Evolutionary conservation across 2,888 invertebrate species (phyloP).

Genomic region (Plusia festucae): DNA sequence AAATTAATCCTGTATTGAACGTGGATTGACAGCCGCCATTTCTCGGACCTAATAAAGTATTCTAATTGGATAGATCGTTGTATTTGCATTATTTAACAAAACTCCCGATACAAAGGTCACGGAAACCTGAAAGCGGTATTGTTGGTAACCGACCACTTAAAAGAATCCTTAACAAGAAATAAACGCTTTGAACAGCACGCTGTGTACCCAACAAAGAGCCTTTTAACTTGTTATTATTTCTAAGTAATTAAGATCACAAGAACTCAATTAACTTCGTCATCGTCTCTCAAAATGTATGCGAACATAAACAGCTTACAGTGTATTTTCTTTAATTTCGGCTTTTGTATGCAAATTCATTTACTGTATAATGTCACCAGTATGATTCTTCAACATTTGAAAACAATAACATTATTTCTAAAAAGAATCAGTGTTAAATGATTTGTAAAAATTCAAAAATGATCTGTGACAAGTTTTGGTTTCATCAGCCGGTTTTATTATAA

Average conservation of each 20-base stretch:
- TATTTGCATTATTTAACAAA: background rate
- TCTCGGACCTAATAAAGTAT: background rate
- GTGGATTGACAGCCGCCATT: background rate
- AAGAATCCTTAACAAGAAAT: background rate
- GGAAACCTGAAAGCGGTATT: background rate
- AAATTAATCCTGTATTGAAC: too few species aligned
- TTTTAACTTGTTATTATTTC: slow-evolving; percentile 3
- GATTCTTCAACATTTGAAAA: background rate
- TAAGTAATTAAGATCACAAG: slow-evolving; percentile 6
- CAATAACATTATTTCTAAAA: background rate
- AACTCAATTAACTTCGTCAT: slow-evolving; percentile 10
- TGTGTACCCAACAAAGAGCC: background rate
- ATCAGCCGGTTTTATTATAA: background rate
- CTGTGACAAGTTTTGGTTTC: background rate
- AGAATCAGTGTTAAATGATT: too few species aligned
- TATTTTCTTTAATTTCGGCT: slow-evolving; percentile 32
- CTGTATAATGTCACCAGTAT: slow-evolving; percentile 7
- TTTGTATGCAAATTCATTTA: slow-evolving; percentile 40
- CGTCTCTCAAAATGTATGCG: slow-evolving; percentile 17
- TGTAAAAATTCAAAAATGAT: background rate
- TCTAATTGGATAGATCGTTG: background rate
- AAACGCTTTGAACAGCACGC: background rate
- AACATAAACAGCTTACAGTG: slow-evolving; percentile 13
- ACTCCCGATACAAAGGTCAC: background rate
- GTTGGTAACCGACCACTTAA: slow-evolving; percentile 1